phyloP scores from a whole-genome alignment of 1,140 invertebrate genomes.

The Drosophila sp. region DNA sequence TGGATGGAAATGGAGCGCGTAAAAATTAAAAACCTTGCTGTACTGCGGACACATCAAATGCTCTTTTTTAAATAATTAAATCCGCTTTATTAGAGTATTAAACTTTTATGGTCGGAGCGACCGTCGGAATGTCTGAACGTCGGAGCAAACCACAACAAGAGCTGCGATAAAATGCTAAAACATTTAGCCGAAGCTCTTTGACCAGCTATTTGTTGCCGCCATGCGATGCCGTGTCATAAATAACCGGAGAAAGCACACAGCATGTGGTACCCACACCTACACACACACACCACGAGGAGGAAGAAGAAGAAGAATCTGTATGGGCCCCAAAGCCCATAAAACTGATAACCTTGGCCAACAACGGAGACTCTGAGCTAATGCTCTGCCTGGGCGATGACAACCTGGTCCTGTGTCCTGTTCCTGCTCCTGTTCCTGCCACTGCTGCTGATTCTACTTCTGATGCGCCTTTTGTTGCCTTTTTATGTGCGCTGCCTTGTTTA shows the following conservation, averaged over 20 bases:
- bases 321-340: conserved; percentile 66
- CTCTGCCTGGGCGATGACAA: conserved; percentile 59
- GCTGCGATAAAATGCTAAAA: conserved; percentile 51
- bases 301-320: conserved; percentile 60
- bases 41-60: conserved; percentile 37
- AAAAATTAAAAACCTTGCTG: conserved; percentile 61
- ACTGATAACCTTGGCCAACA: conserved; percentile 73
- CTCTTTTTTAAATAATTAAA: conserved; percentile 70
- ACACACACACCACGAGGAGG: background rate
- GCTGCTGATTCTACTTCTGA: conserved; percentile 5
- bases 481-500: conserved; percentile 67
- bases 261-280: conserved; percentile 50
- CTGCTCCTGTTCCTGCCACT: conserved; percentile 29
- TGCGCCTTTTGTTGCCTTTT: conserved; percentile 61
- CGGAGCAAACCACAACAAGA: conserved; percentile 25
- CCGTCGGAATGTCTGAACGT: conserved; percentile 18
- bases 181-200: conserved; percentile 51
- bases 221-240: conserved; percentile 50
- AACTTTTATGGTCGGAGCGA: conserved; percentile 56
- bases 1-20: conserved; percentile 38
- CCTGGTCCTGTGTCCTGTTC: conserved; percentile 42
- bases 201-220: conserved; percentile 42
- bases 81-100: conserved; percentile 58
- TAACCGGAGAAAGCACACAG: conserved; percentile 50
- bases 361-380: conserved; percentile 32